phyloP scores from a whole-genome alignment of 2,888 invertebrate species.

The Caenorhabditis afra region DNA sequence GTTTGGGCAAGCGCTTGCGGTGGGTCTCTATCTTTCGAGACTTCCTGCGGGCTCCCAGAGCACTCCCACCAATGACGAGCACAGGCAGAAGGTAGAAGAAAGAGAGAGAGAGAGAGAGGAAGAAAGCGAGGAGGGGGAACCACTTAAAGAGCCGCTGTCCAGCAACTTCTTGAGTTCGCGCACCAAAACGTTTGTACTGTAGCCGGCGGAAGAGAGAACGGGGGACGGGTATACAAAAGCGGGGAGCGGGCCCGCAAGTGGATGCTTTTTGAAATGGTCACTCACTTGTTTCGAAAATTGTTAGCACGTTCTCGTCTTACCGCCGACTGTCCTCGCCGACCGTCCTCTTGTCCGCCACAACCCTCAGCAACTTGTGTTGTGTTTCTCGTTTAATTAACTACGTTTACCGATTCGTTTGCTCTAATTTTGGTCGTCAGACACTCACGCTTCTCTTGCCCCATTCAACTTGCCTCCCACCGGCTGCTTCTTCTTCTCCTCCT shows the following conservation, averaged over 20 bases:
- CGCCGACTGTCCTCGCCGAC: slow-evolving; percentile 6
- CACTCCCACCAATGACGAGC: slow-evolving; percentile 29
- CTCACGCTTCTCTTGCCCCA: slow-evolving; percentile 19
- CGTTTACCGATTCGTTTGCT: slow-evolving; percentile 58
- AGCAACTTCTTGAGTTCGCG: slow-evolving; percentile 58
- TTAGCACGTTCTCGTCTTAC: slow-evolving; percentile 53
- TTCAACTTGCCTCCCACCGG: background rate
- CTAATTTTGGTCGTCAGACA: slow-evolving; percentile 37
- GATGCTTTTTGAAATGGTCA: slow-evolving; percentile 59
- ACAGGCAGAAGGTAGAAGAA: slow-evolving; percentile 4
- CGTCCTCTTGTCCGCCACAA: slow-evolving; percentile 20
- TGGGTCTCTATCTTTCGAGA: slow-evolving; percentile 47
- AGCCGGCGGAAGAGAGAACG: slow-evolving; percentile 34
- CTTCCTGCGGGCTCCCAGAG: slow-evolving; percentile 54
- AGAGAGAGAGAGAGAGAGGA: background rate
- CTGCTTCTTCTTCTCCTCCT: slow-evolving; percentile 2
- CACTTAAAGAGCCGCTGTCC: slow-evolving; percentile 59
- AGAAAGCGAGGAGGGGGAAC: background rate
- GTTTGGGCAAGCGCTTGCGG: slow-evolving; percentile 60
- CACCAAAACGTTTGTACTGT: slow-evolving; percentile 58
- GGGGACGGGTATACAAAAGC: slow-evolving; percentile 32
- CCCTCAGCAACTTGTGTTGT: slow-evolving; percentile 34
- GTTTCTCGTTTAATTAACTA: slow-evolving; percentile 54
- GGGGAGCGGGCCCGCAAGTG: slow-evolving; percentile 45
- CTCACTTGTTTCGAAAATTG: slow-evolving; percentile 56